These are phyloP conservation scores for Auanema sp. DNA, from an alignment of 2,888 invertebrate genomes.

Conservation along the genomic window DNA sequence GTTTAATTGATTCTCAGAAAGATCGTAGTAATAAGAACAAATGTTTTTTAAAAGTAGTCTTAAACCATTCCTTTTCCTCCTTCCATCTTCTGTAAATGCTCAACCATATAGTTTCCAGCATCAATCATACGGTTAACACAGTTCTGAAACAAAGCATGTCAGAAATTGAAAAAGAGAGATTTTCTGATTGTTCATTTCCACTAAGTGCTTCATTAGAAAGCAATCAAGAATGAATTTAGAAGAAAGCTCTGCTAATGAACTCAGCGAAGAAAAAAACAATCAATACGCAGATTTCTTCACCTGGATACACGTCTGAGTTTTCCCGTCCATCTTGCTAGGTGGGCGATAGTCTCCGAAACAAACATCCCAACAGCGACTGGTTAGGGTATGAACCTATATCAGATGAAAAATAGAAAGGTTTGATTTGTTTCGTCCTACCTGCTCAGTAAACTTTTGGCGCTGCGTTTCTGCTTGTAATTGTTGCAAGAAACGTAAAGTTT, in stretches of 20 bases:
- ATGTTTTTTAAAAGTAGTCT: background rate
- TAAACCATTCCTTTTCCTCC: conserved; percentile 21
- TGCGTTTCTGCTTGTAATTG: conserved; percentile 59
- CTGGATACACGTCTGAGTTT: conserved; percentile 47
- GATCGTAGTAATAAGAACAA: background rate
- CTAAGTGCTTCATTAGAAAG: background rate
- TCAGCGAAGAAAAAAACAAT: background rate
- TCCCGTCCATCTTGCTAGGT: conserved; percentile 56
- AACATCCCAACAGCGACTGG: conserved; percentile 56
- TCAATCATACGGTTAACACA: conserved; percentile 62
- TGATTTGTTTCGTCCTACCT: conserved; percentile 31
- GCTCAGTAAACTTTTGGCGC: conserved; percentile 59
- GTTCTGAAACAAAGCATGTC: conserved; percentile 43
- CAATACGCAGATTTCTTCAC: conserved; percentile 10
- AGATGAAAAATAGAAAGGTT: background rate
- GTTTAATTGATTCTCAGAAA: conserved; percentile 1
- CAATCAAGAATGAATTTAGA: background rate
- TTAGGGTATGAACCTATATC: conserved; percentile 50
- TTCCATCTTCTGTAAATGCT: conserved; percentile 59
- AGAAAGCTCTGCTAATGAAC: background rate
- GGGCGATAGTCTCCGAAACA: conserved; percentile 60
- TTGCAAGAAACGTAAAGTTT: conserved; percentile 48
- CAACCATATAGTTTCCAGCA: conserved; percentile 60
- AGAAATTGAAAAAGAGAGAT: background rate
- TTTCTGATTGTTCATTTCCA: conserved; percentile 1